A percentile compares a stretch with the other conserved stretches of the same genome.
These are phyloP conservation scores for Pterostichus madidus DNA, from an alignment of 2,888 invertebrate species.

Conservation along the genomic window DNA sequence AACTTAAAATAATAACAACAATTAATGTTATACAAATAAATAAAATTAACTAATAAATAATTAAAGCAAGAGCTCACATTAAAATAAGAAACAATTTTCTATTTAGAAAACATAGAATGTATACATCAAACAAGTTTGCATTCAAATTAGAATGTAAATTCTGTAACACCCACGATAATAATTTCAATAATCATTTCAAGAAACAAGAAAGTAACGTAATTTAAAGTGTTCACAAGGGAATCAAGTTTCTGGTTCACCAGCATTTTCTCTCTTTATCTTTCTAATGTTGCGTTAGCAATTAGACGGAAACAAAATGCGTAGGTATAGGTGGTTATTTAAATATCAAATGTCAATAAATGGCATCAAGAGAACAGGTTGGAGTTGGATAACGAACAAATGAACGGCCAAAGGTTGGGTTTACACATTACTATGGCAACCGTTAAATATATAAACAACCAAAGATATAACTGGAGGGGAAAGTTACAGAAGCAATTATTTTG, in stretches of 20 bases:
- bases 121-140: background rate
- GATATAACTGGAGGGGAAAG: too few relatives aligned
- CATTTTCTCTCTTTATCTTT: constrained; percentile 4
- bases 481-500: too few relatives aligned
- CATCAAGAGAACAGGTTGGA: background rate
- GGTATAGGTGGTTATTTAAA: constrained; percentile 25
- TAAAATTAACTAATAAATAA: background rate
- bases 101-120: background rate
- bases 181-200: constrained; percentile 15
- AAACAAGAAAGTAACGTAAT: constrained; percentile 19
- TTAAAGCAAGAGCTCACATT: background rate
- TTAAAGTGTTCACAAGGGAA: constrained; percentile 25
- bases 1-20: constrained; percentile 2
- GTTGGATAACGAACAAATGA: background rate
- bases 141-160: background rate
- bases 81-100: background rate
- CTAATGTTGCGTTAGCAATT: constrained; percentile 8
- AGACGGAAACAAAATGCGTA: background rate
- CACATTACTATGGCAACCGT: too few relatives aligned
- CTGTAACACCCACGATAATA: background rate
- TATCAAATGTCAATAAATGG: constrained; percentile 40
- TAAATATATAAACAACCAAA: too few relatives aligned
- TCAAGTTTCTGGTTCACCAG: constrained; percentile 27
- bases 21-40: background rate
- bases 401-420: background rate